phyloP scores from a whole-genome alignment of 2,888 invertebrate genomes.

The Acanthoscelides obtectus region DNA sequence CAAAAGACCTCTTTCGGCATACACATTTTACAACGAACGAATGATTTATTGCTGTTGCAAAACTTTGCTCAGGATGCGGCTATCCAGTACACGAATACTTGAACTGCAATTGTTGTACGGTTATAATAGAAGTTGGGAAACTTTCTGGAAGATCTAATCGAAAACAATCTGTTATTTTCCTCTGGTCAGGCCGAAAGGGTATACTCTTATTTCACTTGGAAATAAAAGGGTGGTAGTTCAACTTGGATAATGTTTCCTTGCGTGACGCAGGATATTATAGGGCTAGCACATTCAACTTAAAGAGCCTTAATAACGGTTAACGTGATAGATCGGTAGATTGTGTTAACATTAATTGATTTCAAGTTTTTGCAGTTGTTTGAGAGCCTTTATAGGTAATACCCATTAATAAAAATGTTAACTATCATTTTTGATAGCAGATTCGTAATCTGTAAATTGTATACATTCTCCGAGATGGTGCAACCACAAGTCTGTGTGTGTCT shows the following conservation, averaged over 20 bases:
- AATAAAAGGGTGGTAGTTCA: not conserved
- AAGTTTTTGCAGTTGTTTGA: too few relatives aligned
- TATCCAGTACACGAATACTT: not conserved
- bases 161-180: not conserved
- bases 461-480: too few relatives aligned
- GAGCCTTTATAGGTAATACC: too few relatives aligned
- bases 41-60: not conserved
- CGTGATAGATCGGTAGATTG: too few relatives aligned
- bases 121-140: not conserved
- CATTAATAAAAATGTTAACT: too few relatives aligned
- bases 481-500: too few relatives aligned
- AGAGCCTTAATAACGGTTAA: too few relatives aligned
- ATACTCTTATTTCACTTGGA: not conserved
- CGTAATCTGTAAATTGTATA: too few relatives aligned
- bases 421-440: too few relatives aligned
- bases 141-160: not conserved
- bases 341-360: too few relatives aligned
- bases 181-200: not conserved
- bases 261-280: not conserved
- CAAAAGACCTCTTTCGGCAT: not conserved
- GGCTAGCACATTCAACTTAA: not conserved
- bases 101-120: not conserved
- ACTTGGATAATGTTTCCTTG: not conserved
- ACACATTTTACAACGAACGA: not conserved
- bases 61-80: not conserved